Evolutionary conservation across 2,888 invertebrate species (phyloP).

Genomic region (Oligia strigilis): DNA sequence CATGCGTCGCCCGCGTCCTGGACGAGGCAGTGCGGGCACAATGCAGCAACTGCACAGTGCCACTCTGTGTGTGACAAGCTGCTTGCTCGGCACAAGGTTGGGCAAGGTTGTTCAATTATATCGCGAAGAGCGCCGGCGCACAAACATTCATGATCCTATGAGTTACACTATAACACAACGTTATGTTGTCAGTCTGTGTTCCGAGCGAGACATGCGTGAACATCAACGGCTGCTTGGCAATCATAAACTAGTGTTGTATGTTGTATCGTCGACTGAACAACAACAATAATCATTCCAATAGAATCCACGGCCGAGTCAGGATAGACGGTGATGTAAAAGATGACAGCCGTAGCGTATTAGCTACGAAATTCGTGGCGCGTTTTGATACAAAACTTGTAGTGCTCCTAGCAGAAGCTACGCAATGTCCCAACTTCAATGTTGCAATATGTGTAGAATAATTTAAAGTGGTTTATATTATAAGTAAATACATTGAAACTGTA

Average conservation of each 20-base stretch:
- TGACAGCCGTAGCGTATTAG: not conserved
- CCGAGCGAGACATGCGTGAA: not conserved
- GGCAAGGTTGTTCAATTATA: not conserved
- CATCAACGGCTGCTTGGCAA: not conserved
- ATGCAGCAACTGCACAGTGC: not conserved
- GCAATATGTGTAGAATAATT: not conserved
- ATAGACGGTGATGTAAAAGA: not conserved
- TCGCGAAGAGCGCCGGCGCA: not conserved
- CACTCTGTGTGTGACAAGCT: not conserved
- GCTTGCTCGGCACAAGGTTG: not conserved
- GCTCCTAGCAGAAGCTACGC: conserved; percentile 2
- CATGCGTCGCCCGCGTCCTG: too few species aligned
- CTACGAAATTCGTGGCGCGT: not conserved
- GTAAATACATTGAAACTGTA: not conserved
- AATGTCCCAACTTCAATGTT: not conserved
- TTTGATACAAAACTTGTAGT: conserved; percentile 6
- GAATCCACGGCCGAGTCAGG: not conserved
- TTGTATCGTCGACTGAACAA: not conserved
- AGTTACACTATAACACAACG: not conserved
- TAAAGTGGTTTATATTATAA: conserved; percentile 1
- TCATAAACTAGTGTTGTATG: not conserved
- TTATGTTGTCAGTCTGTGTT: not conserved
- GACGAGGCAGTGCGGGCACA: too few species aligned
- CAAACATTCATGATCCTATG: not conserved
- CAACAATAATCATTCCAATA: not conserved